phyloP scores from a whole-genome alignment of 2,113 vertebrate species.

The human region GRCh38 chr13:76527001-76527500 shows the following conservation, averaged over 20 bases:
- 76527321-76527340: slow-evolving; percentile 36
- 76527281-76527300: slow-evolving; percentile 52
- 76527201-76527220: neutral
- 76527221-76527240: slow-evolving; percentile 50
- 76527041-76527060: neutral
- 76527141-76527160: neutral
- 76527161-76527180: neutral
- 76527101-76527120: neutral
- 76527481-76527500: slow-evolving; percentile 17
- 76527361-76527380: neutral
- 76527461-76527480: neutral
- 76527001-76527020: neutral
- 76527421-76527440: fast-evolving
- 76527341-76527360: slow-evolving; percentile 5
- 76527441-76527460: neutral
- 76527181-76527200: neutral
- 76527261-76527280: slow-evolving; percentile 43
- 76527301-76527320: neutral
- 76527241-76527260: slow-evolving; percentile 19
- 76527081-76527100: neutral
- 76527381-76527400: neutral
- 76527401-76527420: neutral
- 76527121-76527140: neutral
- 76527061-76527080: neutral
- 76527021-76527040: neutral